Base-by-base conservation (phyloP, 2,888 invertebrate species). In the Clistopyga incitator region DNA sequence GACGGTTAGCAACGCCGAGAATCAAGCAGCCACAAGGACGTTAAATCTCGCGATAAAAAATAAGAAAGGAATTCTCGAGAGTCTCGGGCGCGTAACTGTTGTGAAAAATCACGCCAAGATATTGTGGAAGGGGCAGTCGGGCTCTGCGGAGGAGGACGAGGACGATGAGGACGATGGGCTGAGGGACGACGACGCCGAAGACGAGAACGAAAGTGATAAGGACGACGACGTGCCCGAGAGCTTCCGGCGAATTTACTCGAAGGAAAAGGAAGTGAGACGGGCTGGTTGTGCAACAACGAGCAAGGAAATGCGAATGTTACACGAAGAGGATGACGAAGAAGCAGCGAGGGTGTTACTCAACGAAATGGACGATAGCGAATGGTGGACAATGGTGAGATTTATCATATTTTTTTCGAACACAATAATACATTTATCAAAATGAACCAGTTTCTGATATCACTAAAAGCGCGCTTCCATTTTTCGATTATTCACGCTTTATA, bases 371-470 rank as follows among this genome's bases (percentile, higher is more conserved):
- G 90, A 92, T 23, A 88, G 81, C 70, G 92, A 92, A 78, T 92
- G 92, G 92, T 92, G 91, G 92, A 92, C 91, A 6, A 91, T 92
- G 92, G 92, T 92, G 42, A 87, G 76, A 2, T 10, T 25, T 2
- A n/a, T 15, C 0, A 15, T 10, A n/a, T 56, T 56, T 56, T 15
- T 56, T 25, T 18, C 0, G 18, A n/a, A 18, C 1, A 50, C 4
- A 50, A 50, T 50, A 50, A 18, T n/a, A n/a, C 15, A n/a, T n/a
- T n/a, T 4, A 15, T 47, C 2, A 13, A 15, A 47, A 42, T 13
- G 42, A 2, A 11, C 42, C 13, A 4, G 34, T 68, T 38, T 29
- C 29, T 29, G 29, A 4, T 29, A 29, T 29, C 4, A 3, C 4
- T 29, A 29, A 4, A 29, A 4, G 4, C 4, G 29, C 29, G 29